Percentiles rank a stretch among this genome's conserved stretches.
These are phyloP conservation scores for Gephyroberyx darwinii DNA, from an alignment of 2,797 vertebrate genomes.

Conservation along the genomic window DNA sequence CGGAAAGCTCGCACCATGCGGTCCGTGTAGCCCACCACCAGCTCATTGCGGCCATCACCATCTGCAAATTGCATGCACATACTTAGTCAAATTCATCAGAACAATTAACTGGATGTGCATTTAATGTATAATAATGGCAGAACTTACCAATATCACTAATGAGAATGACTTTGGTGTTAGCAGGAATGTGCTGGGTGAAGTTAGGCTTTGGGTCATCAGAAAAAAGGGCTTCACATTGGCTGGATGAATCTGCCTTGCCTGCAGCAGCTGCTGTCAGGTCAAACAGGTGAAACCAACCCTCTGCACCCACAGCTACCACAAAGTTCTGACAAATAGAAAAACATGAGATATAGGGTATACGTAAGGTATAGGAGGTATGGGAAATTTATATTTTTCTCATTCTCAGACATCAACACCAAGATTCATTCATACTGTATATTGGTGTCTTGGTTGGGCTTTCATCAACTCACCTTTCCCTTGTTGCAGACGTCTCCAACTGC, in stretches of 20 bases:
- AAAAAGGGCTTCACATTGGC: constrained; percentile 82
- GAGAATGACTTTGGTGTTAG: constrained; percentile 97
- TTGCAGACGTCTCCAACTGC: constrained; percentile 95
- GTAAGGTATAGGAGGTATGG: no score
- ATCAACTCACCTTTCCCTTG: constrained; percentile 89
- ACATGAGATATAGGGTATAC: neutral
- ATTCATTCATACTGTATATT: no score
- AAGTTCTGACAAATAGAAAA: constrained; percentile 84
- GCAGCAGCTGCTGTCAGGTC: constrained; percentile 83
- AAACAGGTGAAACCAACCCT: constrained; percentile 98
- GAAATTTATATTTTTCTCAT: no score
- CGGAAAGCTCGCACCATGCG: constrained; percentile 96
- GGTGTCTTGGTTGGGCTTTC: neutral
- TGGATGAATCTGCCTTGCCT: constrained; percentile 84
- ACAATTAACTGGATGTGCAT: fast-evolving
- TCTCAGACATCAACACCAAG: neutral
- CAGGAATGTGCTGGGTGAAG: constrained; percentile 96
- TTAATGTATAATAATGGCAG: neutral
- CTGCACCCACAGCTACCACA: constrained; percentile 92
- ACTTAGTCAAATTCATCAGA: neutral
- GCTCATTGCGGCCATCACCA: constrained; percentile 91
- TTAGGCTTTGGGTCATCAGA: constrained; percentile 90
- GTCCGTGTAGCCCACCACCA: constrained; percentile 97
- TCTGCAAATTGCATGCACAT: constrained; percentile 75
- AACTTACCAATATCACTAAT: constrained; percentile 93